A percentile compares a stretch with the other conserved stretches of the same genome.
Conservation (phyloP, 2,888 invertebrate genomes). For the Eubasilissa splendida region DNA sequence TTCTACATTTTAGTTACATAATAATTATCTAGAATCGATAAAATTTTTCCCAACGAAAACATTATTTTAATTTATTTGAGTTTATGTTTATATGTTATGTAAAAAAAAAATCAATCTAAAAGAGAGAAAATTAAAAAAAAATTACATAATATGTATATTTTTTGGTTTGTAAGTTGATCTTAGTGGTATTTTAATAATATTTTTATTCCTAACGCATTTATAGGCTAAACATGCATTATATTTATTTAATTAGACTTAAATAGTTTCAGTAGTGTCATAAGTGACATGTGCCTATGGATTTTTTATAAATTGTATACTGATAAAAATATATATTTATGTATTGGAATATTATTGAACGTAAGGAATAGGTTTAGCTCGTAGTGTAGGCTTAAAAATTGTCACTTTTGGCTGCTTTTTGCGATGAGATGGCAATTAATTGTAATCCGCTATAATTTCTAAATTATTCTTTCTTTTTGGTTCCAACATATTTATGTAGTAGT, state of each 20-base stretch:
- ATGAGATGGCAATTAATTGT: neutral
- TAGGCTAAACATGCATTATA: constrained; percentile 5
- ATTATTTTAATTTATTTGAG: too few relatives aligned
- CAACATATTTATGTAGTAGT: neutral
- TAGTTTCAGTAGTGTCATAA: constrained; percentile 22
- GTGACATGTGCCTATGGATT: constrained; percentile 45
- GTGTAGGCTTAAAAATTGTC: neutral
- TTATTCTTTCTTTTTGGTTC: neutral
- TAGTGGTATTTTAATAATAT: neutral
- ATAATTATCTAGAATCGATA: too few relatives aligned
- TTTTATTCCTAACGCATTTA: constrained; percentile 14
- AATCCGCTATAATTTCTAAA: neutral
- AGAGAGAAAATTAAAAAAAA: too few relatives aligned
- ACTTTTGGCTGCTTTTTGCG: neutral
- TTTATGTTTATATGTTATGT: too few relatives aligned
- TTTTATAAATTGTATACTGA: constrained; percentile 43
- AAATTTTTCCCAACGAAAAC: too few relatives aligned
- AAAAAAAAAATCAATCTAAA: too few relatives aligned
- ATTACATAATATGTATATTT: too few relatives aligned
- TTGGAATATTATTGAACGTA: neutral
- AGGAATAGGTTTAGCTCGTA: neutral
- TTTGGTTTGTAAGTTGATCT: too few relatives aligned
- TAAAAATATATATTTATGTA: constrained; percentile 42
- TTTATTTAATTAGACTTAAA: neutral
- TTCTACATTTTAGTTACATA: too few relatives aligned